Evolutionary conservation across 2,797 vertebrate species (phyloP), one percentile per base, ranked within the genome.

Genomic region (Monodelphis domestica): DNA sequence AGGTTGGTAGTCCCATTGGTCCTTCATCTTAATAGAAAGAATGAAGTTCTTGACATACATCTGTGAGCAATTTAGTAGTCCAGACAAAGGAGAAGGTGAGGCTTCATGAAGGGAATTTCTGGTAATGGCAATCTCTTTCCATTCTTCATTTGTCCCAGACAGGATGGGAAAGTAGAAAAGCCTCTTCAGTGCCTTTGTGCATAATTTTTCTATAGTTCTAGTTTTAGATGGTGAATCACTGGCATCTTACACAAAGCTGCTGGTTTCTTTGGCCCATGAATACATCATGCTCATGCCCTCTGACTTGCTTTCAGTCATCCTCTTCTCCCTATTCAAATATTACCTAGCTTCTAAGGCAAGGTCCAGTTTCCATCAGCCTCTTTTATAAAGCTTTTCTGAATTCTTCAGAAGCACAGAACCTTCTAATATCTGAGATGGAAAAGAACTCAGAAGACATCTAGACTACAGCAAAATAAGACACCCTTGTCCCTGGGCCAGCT

Each of bases 141-240:
- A 78, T 21, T 45, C 17, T 78, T 9, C 9, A 45, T n/a, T 78
- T 78, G 38, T 11, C 17, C 17, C 21, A 38, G 21, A 78, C 1
- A 78, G 38, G 17, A 45, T 78, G 78, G 45, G 70, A 78, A 78
- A 78, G 70, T 38, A 45, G 59, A 63, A 14, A 63, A 63, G 4
- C 33, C 33, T n/a, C 59, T 45, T 78, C 70, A 78, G 3, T 78
- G 38, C 9, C 17, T 21, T 45, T 78, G 38, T 3, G 2, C 38
- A 78, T 17, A 45, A 45, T 78, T 9, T 78, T 78, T 78, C 38
- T 38, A 78, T 87, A 78, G 51, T 88, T 78, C 38, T 92, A 21
- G 84, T 24, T 93, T 54, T 50, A 90, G 30, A 30, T 91, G 56
- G 78, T 88, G 91, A 88, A 56, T 53, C 38, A 51, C 29, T 91